A percentile compares a stretch with the other conserved stretches of the same genome.
These are phyloP conservation scores for Aphrocallistes beatrix DNA, from an alignment of 37 sponge, comb jelly and placozoan genomes.

Conservation along the genomic window DNA sequence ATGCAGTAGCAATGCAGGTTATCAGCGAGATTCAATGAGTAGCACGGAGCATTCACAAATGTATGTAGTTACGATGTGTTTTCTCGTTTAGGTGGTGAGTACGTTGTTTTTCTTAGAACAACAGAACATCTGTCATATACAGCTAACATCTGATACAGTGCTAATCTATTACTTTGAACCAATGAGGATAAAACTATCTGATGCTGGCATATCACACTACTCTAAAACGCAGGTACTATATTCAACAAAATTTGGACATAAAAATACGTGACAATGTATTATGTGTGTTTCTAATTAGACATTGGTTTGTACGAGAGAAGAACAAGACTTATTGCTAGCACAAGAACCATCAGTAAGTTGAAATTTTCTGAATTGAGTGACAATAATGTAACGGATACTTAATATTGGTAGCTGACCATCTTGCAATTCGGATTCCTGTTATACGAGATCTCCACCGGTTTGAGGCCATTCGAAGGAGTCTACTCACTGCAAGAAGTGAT, in stretches of 20 bases:
- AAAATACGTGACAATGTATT: not conserved
- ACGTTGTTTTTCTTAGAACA: not conserved
- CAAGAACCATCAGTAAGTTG: not conserved
- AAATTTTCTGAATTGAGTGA: not conserved
- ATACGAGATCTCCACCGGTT: constrained; percentile 59
- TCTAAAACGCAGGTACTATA: not conserved
- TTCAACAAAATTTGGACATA: not conserved
- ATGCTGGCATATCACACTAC: constrained; percentile 35
- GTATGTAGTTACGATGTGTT: not conserved
- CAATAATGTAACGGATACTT: not conserved
- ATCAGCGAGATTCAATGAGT: not conserved
- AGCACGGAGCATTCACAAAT: not conserved
- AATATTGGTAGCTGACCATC: constrained; percentile 27
- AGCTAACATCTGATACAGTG: not conserved
- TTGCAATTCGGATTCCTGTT: constrained; percentile 48
- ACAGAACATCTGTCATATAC: not conserved
- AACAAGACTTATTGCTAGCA: not conserved
- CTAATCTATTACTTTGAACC: constrained; percentile 24
- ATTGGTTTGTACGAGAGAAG: not conserved
- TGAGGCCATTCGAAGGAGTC: constrained; percentile 43
- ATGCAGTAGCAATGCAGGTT: not conserved
- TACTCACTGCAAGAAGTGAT: constrained; percentile 34
- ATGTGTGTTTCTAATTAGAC: not conserved
- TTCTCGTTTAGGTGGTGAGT: not conserved
- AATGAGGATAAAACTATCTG: constrained; percentile 45